Conservation (phyloP, 1,140 invertebrate species). For the Drosophila truncata region DNA sequence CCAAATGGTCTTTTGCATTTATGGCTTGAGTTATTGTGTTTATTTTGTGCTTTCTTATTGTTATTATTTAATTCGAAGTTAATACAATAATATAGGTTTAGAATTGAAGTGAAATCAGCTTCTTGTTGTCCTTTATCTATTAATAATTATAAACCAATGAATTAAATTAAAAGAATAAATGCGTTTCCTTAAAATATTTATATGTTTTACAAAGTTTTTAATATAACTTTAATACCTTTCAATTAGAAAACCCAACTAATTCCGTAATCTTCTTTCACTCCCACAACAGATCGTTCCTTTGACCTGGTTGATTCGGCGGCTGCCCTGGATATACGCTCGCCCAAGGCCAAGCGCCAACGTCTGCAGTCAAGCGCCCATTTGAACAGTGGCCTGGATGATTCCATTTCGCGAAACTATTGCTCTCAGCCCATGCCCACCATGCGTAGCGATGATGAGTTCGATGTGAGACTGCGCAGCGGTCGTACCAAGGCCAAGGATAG, state of each 20-base stretch:
- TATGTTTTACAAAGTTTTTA: too few species aligned
- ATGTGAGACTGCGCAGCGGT: constrained; percentile 81
- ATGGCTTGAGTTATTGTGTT: constrained; percentile 41
- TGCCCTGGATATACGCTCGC: constrained; percentile 75
- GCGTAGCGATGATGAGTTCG: constrained; percentile 75
- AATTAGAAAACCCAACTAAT: neutral
- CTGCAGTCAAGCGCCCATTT: constrained; percentile 79
- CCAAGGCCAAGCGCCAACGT: constrained; percentile 74
- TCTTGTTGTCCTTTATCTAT: too few species aligned
- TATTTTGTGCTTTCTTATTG: neutral
- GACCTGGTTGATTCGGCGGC: constrained; percentile 82
- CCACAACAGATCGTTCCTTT: constrained; percentile 70
- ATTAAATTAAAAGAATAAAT: neutral
- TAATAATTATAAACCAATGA: neutral
- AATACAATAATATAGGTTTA: too few species aligned
- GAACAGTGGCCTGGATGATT: constrained; percentile 72
- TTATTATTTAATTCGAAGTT: neutral
- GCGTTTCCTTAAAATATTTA: too few species aligned
- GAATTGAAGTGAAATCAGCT: too few species aligned
- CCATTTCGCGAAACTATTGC: constrained; percentile 80
- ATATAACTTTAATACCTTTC: neutral
- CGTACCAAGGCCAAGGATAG: constrained; percentile 78
- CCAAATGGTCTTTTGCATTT: constrained; percentile 85
- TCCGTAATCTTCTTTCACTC: neutral
- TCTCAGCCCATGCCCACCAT: constrained; percentile 81